Base-by-base conservation (phyloP, 2,113 vertebrate species). In the Dicaeum eximium region DNA sequence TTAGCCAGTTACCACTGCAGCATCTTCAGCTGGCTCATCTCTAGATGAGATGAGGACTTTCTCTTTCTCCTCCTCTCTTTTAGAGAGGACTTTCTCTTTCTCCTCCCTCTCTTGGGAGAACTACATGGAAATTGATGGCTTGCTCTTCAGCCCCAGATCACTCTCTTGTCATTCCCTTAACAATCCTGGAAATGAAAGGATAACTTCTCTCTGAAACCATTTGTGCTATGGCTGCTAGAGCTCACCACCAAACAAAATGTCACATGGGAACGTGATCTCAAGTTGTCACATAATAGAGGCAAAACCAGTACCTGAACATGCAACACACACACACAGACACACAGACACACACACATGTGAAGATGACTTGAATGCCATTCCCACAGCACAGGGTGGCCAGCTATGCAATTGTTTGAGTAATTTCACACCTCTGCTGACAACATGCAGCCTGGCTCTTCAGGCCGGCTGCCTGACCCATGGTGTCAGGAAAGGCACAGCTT, bases 381-480 rank as follows among this genome's bases (percentile, higher is more conserved):
- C 54, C 10, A 7, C 37, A 65, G 71, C 50, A 5, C 6, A 77
- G 37, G 17, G 25, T 45, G 50, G 60, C 11, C 78, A 87, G 48
- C 23, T 71, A 47, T 20, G 40, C 73, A 69, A 48, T 57, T 60
- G 40, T 47, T 82, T 15, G 62, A 65, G 10, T 73, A 13, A 73
- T 73, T 77, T 85, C 67, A 72, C 62, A 69, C 17, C 30, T 67
- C 40, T 78, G 79, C 30, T 54, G 42, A 75, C 5, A 21, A 35
- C 7, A 28, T 2, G 21, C 25, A 93, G 38, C 58, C 4, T 23
- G n/a, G 38, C 25, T 88, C 54, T 60, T 51, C 0, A 13, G 56
- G 60, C 1, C 2, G 31, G 85, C 47, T 86, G 51, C 37, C 37
- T 0, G 2, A 21, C 19, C 13, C 74, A 28, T 0, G 0, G 9